phyloP scores from a whole-genome alignment of 2,797 vertebrate species.

The Neostethus bicornis region DNA sequence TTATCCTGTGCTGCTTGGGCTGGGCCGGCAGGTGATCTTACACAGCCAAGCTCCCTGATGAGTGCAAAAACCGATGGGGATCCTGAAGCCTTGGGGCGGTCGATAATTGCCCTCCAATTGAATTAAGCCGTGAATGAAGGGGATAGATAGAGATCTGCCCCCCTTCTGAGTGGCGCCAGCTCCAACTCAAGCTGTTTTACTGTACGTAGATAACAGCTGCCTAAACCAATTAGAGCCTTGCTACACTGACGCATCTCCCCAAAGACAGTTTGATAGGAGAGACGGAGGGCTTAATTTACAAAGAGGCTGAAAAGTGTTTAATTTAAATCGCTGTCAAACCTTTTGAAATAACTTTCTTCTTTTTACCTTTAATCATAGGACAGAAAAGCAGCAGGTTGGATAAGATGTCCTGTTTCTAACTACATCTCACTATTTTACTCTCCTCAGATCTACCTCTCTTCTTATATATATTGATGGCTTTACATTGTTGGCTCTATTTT shows the following conservation, averaged over 20 bases:
- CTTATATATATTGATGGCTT: slow-evolving; percentile 1
- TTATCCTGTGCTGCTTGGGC: slow-evolving; percentile 31
- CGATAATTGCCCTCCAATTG: slow-evolving; percentile 78
- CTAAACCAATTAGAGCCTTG: slow-evolving; percentile 49
- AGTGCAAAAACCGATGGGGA: slow-evolving; percentile 63
- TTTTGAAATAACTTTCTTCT: slow-evolving; percentile 26
- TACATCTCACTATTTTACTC: slow-evolving; percentile 13
- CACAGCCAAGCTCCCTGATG: slow-evolving; percentile 54
- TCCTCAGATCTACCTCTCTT: slow-evolving; percentile 13
- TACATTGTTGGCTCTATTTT: neutral
- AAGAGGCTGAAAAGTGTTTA: slow-evolving; percentile 30
- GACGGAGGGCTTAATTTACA: slow-evolving; percentile 22
- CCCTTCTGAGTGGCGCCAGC: slow-evolving; percentile 46
- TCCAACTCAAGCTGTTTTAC: slow-evolving; percentile 47
- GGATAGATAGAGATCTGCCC: slow-evolving; percentile 64
- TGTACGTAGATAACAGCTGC: slow-evolving; percentile 61
- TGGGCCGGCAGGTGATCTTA: slow-evolving; percentile 10
- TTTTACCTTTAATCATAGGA: slow-evolving; percentile 5
- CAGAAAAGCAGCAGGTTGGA: slow-evolving; percentile 12
- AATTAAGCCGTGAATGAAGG: slow-evolving; percentile 76
- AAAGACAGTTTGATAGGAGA: slow-evolving; percentile 48
- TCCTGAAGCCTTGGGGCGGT: slow-evolving; percentile 64
- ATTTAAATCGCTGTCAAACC: slow-evolving; percentile 29
- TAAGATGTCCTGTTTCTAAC: slow-evolving; percentile 32
- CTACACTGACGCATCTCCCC: slow-evolving; percentile 29